Conservation (phyloP, 2,888 invertebrate genomes). For the Sepioteuthis lessoniana region DNA sequence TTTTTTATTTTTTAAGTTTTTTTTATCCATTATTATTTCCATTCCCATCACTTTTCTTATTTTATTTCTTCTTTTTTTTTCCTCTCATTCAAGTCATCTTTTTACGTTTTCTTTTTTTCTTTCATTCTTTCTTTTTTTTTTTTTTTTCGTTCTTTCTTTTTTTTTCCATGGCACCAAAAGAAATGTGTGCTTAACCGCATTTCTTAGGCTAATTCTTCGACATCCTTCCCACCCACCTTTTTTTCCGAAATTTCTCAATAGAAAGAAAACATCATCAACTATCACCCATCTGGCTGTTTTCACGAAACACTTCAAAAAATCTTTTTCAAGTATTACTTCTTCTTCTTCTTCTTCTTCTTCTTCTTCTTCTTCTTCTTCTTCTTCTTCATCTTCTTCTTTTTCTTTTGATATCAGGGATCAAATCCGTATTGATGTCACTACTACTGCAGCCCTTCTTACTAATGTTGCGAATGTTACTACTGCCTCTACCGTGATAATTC, state of each 20-base stretch:
- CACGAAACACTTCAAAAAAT: background rate
- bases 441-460: background rate
- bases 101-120: background rate
- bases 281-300: background rate
- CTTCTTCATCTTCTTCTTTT: background rate
- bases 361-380: too few species aligned
- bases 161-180: background rate
- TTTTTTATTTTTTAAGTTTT: background rate
- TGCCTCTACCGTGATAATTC: background rate
- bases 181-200: constrained; percentile 9
- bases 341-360: background rate
- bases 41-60: background rate
- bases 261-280: background rate
- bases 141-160: background rate
- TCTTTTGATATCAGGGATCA: background rate
- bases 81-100: background rate
- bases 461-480: background rate
- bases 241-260: background rate
- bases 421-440: background rate
- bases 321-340: background rate
- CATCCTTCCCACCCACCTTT: background rate
- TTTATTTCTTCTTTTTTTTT: background rate
- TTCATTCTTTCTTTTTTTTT: background rate
- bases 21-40: background rate
- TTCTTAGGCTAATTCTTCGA: background rate